Evolutionary conservation across 1,140 invertebrate species (phyloP), one percentile per base, ranked within the genome.

Genomic region (Hormaphis cornu): DNA sequence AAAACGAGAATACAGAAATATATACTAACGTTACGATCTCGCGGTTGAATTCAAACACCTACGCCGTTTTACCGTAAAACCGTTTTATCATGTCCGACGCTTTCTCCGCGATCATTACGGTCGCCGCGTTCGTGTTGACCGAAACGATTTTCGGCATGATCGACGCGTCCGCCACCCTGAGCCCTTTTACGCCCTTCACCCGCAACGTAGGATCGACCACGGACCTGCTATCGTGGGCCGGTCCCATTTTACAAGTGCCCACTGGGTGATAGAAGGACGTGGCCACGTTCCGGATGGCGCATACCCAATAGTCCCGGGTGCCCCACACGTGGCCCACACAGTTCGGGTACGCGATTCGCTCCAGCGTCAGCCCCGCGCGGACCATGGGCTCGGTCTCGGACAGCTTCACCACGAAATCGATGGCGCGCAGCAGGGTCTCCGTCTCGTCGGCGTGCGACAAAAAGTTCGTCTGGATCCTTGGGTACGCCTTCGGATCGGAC

Each of bases 401-500:
- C 12, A 79, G 54, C 28, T 72, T 18, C 20, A 75, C 37, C 0
- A 74, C 72, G 10, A 71, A 73, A 69, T 78, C 75, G 9, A 78
- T 71, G 9, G 74, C 78, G 72, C 74, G 76, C 6, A 75, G 9
- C 16, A 75, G 24, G 0, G 61, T 58, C 22, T 63, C 61, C 18
- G 73, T 70, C 30, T 75, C 75, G 3, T 72, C 44, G 3, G 35
- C 40, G 9, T 73, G 35, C 4, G 52, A 69, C 10, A 84, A 74
- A 72, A 84, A 84, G 59, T 80, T 82, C 4, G 86, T 82, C 72
- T 83, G 78, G 56, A 87, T 81, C n/a, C 80, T 75, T 1, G 86
- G 86, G 56, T 81, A 79, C 42, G 81, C 78, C 42, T 76, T 77
- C 6, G 85, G 85, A 76, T 86, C 79, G 3, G 74, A 73, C 0